Percentiles rank a stretch among this genome's conserved stretches.
Conservation (phyloP, 2,888 invertebrate species). For the Drosophila neonasuta region DNA sequence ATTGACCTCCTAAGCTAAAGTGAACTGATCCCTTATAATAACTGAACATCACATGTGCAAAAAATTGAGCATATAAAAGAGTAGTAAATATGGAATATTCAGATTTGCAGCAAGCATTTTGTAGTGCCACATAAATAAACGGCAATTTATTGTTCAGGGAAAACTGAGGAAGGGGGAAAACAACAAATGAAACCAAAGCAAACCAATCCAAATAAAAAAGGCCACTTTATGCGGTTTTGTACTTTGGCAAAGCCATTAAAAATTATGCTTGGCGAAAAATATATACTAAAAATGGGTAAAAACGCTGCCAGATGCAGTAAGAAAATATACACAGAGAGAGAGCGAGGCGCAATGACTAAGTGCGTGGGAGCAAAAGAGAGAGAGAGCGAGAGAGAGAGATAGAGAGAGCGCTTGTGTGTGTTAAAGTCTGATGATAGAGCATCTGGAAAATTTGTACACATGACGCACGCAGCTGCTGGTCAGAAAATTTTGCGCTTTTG, state of each 20-base stretch:
- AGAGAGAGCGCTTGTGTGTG: conserved; percentile 1
- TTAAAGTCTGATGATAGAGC: conserved; percentile 37
- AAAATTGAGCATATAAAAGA: conserved; percentile 14
- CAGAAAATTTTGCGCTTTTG: conserved; percentile 68
- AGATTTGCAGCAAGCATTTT: conserved; percentile 51
- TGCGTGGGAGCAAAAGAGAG: not conserved
- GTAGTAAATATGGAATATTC: conserved; percentile 26
- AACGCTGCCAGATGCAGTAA: conserved; percentile 39
- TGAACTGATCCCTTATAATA: conserved; percentile 23
- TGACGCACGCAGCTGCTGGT: conserved; percentile 71
- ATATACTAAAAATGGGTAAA: conserved; percentile 29
- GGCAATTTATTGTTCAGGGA: conserved; percentile 55
- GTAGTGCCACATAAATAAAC: conserved; percentile 66
- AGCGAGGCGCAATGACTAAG: not conserved
- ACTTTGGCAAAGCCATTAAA: conserved; percentile 67
- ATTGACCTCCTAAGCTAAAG: conserved; percentile 18
- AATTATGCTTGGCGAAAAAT: conserved; percentile 62
- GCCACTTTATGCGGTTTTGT: conserved; percentile 69
- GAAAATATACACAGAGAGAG: conserved; percentile 18
- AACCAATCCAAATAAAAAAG: conserved; percentile 38
- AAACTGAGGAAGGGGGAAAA: not conserved
- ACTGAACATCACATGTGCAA: conserved; percentile 11
- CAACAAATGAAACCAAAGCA: conserved; percentile 22
- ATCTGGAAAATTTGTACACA: conserved; percentile 72
- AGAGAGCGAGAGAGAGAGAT: conserved; percentile 2